Conservation (phyloP, 1,140 invertebrate genomes). For the Himalopsyche phryganea region DNA sequence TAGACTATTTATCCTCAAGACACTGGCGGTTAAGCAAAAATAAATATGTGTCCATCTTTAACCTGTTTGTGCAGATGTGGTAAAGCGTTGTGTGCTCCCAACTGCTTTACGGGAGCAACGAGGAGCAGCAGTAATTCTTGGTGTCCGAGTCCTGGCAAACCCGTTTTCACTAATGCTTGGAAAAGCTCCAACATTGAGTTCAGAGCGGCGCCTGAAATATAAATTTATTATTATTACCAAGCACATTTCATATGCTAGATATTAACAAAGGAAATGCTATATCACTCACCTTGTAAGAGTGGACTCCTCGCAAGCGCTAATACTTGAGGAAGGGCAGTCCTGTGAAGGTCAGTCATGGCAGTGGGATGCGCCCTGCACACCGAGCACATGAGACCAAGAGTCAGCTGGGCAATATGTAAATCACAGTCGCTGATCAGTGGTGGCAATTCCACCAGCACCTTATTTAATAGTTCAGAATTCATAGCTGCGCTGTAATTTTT, state of each 20-base stretch:
- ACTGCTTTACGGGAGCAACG: constrained; percentile 56
- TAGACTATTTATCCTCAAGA: too few species aligned
- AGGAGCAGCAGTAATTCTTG: constrained; percentile 74
- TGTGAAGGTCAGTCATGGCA: constrained; percentile 59
- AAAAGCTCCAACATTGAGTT: constrained; percentile 89
- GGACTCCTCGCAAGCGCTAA: constrained; percentile 86
- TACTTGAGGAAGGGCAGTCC: constrained; percentile 75
- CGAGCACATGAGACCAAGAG: constrained; percentile 72
- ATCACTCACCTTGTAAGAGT: constrained; percentile 79
- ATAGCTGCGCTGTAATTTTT: constrained; percentile 76
- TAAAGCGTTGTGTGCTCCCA: constrained; percentile 43
- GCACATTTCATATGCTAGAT: too few species aligned
- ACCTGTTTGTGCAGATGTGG: constrained; percentile 51
- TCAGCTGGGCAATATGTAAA: constrained; percentile 92
- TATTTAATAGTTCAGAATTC: constrained; percentile 68
- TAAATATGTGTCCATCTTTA: background rate
- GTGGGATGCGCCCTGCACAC: constrained; percentile 68
- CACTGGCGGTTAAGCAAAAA: too few species aligned
- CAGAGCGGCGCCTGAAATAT: constrained; percentile 69
- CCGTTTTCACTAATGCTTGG: constrained; percentile 79
- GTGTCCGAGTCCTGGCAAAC: constrained; percentile 75
- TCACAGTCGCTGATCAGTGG: constrained; percentile 90
- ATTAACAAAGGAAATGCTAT: too few species aligned
- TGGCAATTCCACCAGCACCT: constrained; percentile 80
- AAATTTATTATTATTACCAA: constrained; percentile 30